Base-by-base conservation (phyloP, 2,888 invertebrate genomes). In the Serrognathus titanus region DNA sequence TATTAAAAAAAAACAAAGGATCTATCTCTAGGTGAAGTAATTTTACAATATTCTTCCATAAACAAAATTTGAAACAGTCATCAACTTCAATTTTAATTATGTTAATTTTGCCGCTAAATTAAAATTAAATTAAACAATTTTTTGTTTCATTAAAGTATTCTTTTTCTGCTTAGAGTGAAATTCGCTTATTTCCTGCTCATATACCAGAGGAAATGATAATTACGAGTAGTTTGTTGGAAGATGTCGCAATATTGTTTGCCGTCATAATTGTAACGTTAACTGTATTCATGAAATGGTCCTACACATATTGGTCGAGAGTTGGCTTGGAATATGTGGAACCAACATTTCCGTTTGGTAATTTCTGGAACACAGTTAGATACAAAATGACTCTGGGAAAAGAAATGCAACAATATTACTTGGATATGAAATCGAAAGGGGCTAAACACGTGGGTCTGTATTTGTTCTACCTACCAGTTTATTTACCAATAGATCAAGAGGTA, bases 231-330 rank as follows among this genome's bases (percentile, higher is more conserved):
- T 12, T 40, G 11, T 40, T 11, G 82, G 0, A 73, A 79, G 8
- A 75, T 78, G 11, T 89, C 88, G 88, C 85, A 80, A 65, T 35
- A 9, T 8, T 37, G 38, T 45, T 50, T 57, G 2, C 66, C 10
- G 70, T 77, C 51, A 77, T 73, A 49, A 53, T 78, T 0, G 73
- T 77, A 37, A 49, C 74, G 10, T 65, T 73, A 61, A 55, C 73
- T 6, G 69, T 70, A 35, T 60, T 55, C 39, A 54, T 46, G 53
- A 61, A 63, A 56, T 64, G 64, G 62, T 41, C 45, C 31, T 61
- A 58, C 10, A 13, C 54, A 1, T 63, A 64, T 45, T 66, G 66
- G 66, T 24, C 53, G 40, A 50, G 50, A 16, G 51, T 51, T 20
- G 57, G 58, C 7, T 38, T 66, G 10, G 57, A 59, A 7, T 58